Base-by-base conservation (phyloP, 23 tunicate species). In the Botrylloides violaceus region DNA sequence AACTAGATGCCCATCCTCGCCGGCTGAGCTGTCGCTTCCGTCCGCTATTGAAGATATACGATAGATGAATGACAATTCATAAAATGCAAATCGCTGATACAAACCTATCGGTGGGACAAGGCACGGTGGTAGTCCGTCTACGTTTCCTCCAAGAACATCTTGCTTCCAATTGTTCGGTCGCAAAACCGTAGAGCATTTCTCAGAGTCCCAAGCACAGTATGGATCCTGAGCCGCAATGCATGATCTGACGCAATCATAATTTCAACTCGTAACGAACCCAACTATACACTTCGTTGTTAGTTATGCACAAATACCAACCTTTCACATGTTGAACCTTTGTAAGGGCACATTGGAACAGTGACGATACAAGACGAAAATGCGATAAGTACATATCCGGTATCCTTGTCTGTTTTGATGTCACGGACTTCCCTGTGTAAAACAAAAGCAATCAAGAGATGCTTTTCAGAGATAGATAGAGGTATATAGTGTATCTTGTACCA, bases 261-360 rank as follows among this genome's bases (percentile, higher is more conserved):
- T n/a, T n/a, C n/a, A n/a, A n/a, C n/a, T n/a, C n/a, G n/a, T n/a
- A n/a, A n/a, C 21, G 65, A 60, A n/a, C 23, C 65, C 21, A 7
- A 18, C 23, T 7, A 24, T 60, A 12, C 21, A 24, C 22, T 27
- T n/a, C 20, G 21, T 15, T 9, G 26, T 27, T 7, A 24, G 7
- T 60, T 18, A 60, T 9, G n/a, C n/a, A n/a, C n/a, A n/a, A n/a
- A n/a, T n/a, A 58, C 62, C 3, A 25, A 55, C 37, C 21, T 76
- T 64, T 30, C 4, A 43, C 80, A 36, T n/a, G 29, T 57, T 35
- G 65, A 35, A 7, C 15, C 12, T 2, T 15, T 22, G 27, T 76
- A 7, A n/a, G 90, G 82, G 60, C 90, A 83, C 29, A 83, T 66
- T 30, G 90, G 90, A n/a, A 79, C 82, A 3, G 32, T 33, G 1